These are phyloP conservation scores for Eremophila alpestris DNA, from an alignment of 2,797 vertebrate genomes.

Conservation along the genomic window DNA sequence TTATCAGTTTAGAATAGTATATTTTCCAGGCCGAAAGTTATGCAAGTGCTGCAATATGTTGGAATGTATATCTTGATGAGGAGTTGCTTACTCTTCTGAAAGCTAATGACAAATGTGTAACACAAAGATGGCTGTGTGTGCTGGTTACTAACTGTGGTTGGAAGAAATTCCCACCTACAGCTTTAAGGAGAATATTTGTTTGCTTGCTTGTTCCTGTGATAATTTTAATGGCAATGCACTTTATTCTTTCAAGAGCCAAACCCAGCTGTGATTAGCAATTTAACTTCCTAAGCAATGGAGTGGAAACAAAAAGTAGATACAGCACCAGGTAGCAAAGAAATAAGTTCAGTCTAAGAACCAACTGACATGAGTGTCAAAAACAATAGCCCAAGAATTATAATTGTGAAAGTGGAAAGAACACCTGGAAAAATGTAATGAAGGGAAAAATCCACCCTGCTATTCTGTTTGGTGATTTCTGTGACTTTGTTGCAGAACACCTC, in stretches of 20 bases:
- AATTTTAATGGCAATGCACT: not conserved
- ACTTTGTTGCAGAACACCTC: not conserved
- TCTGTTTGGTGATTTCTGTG: not conserved
- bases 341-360: not conserved
- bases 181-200: not conserved
- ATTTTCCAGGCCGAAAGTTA: not conserved
- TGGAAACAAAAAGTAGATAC: not conserved
- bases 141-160: not conserved
- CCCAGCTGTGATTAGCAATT: not conserved
- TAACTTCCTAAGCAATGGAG: not conserved
- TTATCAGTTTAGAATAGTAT: not conserved
- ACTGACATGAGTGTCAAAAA: not conserved
- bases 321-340: not conserved
- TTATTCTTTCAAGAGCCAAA: not conserved
- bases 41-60: not conserved
- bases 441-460: not conserved
- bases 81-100: not conserved
- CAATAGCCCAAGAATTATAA: not conserved
- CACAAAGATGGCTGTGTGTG: not conserved
- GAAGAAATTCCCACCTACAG: not conserved
- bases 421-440: not conserved
- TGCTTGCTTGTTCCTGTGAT: not conserved
- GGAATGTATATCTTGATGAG: not conserved
- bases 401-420: not conserved
- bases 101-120: not conserved